A percentile compares a stretch with the other conserved stretches of the same genome.
Conservation (phyloP, 2,113 vertebrate species). For the Sitta europaea region DNA sequence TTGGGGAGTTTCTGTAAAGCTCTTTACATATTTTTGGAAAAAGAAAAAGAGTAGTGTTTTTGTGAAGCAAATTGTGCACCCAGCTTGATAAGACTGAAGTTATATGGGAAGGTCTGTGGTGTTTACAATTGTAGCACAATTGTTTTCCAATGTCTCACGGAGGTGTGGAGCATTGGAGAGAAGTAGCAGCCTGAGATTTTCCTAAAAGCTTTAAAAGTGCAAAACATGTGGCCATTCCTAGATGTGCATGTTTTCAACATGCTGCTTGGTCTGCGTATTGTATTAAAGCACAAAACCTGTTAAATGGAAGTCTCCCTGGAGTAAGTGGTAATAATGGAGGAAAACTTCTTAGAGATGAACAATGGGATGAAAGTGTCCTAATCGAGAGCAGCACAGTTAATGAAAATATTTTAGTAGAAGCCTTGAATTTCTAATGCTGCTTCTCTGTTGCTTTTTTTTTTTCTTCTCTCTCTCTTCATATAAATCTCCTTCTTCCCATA, state of each 20-base stretch:
- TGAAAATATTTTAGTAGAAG: background rate
- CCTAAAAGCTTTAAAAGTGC: background rate
- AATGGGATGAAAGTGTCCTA: background rate
- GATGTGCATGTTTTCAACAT: background rate
- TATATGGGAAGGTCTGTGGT: background rate
- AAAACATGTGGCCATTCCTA: background rate
- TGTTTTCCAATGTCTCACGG: fast-evolving
- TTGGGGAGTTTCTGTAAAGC: background rate
- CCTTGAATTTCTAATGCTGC: background rate
- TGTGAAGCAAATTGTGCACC: background rate
- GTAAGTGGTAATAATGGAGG: background rate
- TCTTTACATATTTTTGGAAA: background rate
- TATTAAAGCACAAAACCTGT: background rate
- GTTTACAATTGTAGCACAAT: background rate
- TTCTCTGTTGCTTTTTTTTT: background rate
- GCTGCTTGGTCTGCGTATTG: background rate
- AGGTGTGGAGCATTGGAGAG: background rate
- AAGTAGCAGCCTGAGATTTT: background rate
- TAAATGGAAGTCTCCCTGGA: background rate
- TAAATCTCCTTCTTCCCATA: background rate
- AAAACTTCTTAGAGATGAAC: background rate
- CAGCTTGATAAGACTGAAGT: background rate
- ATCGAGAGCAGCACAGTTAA: background rate
- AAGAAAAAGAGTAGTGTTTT: background rate
- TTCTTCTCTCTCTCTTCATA: background rate